Evolutionary conservation across 2,888 invertebrate genomes (phyloP).

Genomic region (Tolmerus cingulatus): DNA sequence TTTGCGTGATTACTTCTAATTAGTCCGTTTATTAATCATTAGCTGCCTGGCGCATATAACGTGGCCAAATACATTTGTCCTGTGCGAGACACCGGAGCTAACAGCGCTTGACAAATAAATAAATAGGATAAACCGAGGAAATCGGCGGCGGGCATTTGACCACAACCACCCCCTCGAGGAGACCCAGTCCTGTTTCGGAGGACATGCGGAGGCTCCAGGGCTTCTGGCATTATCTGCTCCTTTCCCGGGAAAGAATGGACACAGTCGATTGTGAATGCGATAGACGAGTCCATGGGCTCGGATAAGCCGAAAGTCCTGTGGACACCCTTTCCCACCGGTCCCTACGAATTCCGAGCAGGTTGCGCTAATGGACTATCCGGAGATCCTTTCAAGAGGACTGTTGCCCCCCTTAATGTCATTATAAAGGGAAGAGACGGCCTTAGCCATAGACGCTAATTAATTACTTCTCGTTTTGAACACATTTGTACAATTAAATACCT

Average conservation of each 20-base stretch:
- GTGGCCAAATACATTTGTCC: constrained; percentile 11
- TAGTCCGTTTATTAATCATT: constrained; percentile 49
- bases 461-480: constrained; percentile 27
- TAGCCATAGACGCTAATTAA: constrained; percentile 35
- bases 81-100: not conserved
- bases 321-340: not conserved
- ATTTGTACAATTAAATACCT: constrained; percentile 36
- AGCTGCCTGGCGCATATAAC: constrained; percentile 10
- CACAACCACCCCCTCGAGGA: not conserved
- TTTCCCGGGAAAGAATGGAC: not conserved
- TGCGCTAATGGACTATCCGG: constrained; percentile 22
- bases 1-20: constrained; percentile 49
- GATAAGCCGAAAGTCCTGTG: not conserved
- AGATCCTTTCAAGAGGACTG: constrained; percentile 19
- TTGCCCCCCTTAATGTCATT: constrained; percentile 16
- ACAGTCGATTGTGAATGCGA: not conserved
- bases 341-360: constrained; percentile 11
- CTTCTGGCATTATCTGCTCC: not conserved
- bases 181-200: not conserved
- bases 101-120: constrained; percentile 18
- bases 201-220: not conserved
- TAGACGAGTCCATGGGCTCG: not conserved
- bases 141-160: constrained; percentile 25
- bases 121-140: constrained; percentile 17
- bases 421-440: constrained; percentile 9